Evolutionary conservation across 2,888 invertebrate species (phyloP), one percentile per base, ranked within the genome.

Genomic region (Phragmatobia fuliginosa): DNA sequence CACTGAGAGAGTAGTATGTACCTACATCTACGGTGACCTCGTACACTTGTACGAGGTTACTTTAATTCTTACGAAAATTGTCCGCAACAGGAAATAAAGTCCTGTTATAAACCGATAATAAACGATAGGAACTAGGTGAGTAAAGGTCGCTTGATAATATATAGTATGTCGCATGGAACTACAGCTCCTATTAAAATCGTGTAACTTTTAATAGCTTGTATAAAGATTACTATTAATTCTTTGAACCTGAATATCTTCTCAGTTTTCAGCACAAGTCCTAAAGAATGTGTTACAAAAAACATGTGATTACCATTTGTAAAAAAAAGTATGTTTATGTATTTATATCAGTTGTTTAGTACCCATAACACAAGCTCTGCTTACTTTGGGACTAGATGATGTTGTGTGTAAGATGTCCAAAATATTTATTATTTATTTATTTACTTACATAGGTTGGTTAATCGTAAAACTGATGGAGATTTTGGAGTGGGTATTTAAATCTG

Each of bases 81-180:
- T 49, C 49, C n/a, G 45, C n/a, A 63, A 41, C 32, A 41, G 63
- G 49, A 63, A 63, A 63, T 63, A 49, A 11, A 49, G 49, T 32
- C 31, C 62, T 62, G 62, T 41, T 28, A 28, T 41, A 10, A 62
- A 41, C 28, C 56, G 56, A 56, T 28, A 28, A 28, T 28, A 25
- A 14, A 52, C 52, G 49, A 49, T 4, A 52, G 52, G 3, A 14
- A 52, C 52, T 25, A 14, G 52, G 52, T 25, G 25, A 25, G n/a
- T 52, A 25, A 52, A 52, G 52, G 25, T 25, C 11, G n/a, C 49
- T 49, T 10, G n/a, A 21, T 21, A 3, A 21, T 38, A 38, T 11
- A n/a, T n/a, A n/a, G n/a, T n/a, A n/a, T n/a, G n/a, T n/a, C n/a
- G n/a, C n/a, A n/a, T n/a, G n/a, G 33, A 6, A 33, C 7, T 33